Percentiles rank a stretch among this genome's conserved stretches.
Evolutionary conservation across 2,113 vertebrate genomes (phyloP).

Genomic region (cat (Felis catus)): F.catus_Fca126_mat1.0 CM031415.1:140415501-140416000

Average conservation of each 20-base stretch:
- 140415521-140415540: neutral
- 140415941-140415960: neutral
- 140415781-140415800: neutral
- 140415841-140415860: neutral
- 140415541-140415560: neutral
- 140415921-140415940: neutral
- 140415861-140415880: neutral
- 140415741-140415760: neutral
- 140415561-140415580: neutral
- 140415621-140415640: neutral
- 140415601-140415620: neutral
- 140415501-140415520: neutral
- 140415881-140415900: neutral
- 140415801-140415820: neutral
- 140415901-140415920: neutral
- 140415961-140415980: neutral
- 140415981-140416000: neutral
- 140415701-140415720: neutral
- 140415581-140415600: neutral
- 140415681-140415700: neutral
- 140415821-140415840: neutral
- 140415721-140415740: neutral
- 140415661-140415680: neutral
- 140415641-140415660: neutral
- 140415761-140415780: neutral